phyloP scores from a whole-genome alignment of 2,888 invertebrate genomes.

The Pandemis heparana region DNA sequence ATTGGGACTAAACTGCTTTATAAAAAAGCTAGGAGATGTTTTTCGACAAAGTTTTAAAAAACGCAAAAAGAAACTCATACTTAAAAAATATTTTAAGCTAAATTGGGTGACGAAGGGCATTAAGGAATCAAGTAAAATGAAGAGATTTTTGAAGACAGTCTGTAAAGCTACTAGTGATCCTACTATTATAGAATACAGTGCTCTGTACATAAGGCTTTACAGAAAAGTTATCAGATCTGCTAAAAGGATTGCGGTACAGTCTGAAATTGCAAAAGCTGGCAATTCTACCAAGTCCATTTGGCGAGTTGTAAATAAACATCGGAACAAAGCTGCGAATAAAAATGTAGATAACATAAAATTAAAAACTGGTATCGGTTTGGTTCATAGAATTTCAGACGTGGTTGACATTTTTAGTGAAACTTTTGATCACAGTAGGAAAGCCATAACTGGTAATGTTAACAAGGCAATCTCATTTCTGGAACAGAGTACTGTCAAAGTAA shows the following conservation, averaged over 20 bases:
- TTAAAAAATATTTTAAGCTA: background rate
- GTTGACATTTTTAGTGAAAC: too few relatives aligned
- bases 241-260: conserved; percentile 4
- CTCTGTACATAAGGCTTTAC: background rate
- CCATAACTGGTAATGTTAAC: background rate
- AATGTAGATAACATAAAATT: background rate
- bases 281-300: background rate
- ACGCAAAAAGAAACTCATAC: background rate
- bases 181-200: background rate
- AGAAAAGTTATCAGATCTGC: background rate
- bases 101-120: conserved; percentile 10
- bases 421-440: too few relatives aligned
- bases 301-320: background rate
- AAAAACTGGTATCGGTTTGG: too few relatives aligned
- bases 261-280: background rate
- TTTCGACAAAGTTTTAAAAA: conserved; percentile 14
- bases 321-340: background rate
- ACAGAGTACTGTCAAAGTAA: too few relatives aligned
- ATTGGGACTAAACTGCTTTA: background rate
- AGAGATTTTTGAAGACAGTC: background rate
- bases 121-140: conserved; percentile 15
- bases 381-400: too few relatives aligned
- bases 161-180: background rate
- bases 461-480: background rate
- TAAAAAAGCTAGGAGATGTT: background rate